Percentiles rank a stretch among this genome's conserved stretches.
phyloP scores from a whole-genome alignment of 2,888 invertebrate species.

The Caenorhabditis virilis region DNA sequence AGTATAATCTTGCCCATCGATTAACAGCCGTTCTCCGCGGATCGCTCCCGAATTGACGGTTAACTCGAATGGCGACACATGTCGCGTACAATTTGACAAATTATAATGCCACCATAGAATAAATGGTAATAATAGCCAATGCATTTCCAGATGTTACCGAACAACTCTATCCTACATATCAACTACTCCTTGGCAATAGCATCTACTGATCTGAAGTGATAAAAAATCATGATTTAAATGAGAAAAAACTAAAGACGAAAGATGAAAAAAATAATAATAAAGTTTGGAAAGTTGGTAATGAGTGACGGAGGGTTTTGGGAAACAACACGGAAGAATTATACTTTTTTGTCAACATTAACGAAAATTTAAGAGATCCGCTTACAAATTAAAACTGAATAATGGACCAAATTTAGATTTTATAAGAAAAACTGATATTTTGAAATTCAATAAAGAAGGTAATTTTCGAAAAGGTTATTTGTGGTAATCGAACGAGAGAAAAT shows the following conservation, averaged over 20 bases:
- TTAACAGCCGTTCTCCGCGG: constrained; percentile 66
- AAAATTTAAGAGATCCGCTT: too few relatives aligned
- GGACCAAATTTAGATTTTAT: too few relatives aligned
- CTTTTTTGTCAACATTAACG: too few relatives aligned
- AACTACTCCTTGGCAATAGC: constrained; percentile 17
- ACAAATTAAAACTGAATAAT: too few relatives aligned
- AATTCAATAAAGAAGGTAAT: too few relatives aligned
- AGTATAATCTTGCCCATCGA: constrained; percentile 61
- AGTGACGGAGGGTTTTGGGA: too few relatives aligned
- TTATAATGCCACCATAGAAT: constrained; percentile 39
- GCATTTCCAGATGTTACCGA: constrained; percentile 24
- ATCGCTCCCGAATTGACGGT: constrained; percentile 66
- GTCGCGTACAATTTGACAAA: constrained; percentile 26
- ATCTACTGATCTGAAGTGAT: constrained; percentile 10
- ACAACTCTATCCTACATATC: constrained; percentile 41
- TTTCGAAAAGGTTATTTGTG: too few relatives aligned
- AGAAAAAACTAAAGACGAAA: not conserved
- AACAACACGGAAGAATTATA: too few relatives aligned
- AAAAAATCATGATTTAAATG: constrained; percentile 18
- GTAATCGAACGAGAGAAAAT: too few relatives aligned
- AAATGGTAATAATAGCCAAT: constrained; percentile 34
- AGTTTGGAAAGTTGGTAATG: too few relatives aligned
- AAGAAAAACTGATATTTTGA: too few relatives aligned
- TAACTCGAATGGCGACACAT: constrained; percentile 59
- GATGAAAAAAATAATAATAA: not conserved